phyloP scores from a whole-genome alignment of 2,113 vertebrate genomes.

The Eulemur rufifrons region DNA sequence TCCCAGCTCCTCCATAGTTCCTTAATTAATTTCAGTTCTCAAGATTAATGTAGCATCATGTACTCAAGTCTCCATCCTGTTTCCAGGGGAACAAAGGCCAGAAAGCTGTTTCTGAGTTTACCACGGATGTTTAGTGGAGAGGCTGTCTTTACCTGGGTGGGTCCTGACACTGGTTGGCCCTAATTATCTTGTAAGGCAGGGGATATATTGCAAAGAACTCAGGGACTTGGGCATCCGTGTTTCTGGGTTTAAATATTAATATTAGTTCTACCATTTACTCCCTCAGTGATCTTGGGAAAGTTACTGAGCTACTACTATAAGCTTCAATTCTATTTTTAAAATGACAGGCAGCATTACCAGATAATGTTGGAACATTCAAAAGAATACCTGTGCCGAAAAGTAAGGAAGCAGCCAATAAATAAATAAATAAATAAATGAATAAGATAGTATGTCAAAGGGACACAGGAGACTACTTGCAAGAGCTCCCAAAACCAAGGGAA shows the following conservation, averaged over 20 bases:
- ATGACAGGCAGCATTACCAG: neutral
- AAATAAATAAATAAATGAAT: neutral
- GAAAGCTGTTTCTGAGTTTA: neutral
- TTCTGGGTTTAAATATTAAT: neutral
- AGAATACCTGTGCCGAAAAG: neutral
- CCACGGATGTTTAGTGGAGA: neutral
- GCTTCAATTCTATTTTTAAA: neutral
- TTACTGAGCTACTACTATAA: neutral
- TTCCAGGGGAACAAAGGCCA: neutral
- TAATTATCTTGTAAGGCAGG: neutral
- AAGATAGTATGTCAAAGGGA: neutral
- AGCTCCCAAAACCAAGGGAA: neutral
- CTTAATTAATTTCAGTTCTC: slow-evolving; percentile 20
- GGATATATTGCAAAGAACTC: neutral
- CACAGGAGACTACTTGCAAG: neutral
- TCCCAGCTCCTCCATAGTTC: neutral
- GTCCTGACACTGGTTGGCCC: neutral
- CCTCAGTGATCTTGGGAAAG: neutral
- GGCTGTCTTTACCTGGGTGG: neutral
- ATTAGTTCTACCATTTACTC: neutral
- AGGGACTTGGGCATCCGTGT: neutral
- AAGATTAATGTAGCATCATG: neutral
- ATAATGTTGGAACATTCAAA: neutral
- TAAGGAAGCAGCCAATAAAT: neutral
- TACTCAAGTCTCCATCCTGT: neutral